Evolutionary conservation across 2,888 invertebrate species (phyloP).

Genomic region (Stomorhina lunata): DNA sequence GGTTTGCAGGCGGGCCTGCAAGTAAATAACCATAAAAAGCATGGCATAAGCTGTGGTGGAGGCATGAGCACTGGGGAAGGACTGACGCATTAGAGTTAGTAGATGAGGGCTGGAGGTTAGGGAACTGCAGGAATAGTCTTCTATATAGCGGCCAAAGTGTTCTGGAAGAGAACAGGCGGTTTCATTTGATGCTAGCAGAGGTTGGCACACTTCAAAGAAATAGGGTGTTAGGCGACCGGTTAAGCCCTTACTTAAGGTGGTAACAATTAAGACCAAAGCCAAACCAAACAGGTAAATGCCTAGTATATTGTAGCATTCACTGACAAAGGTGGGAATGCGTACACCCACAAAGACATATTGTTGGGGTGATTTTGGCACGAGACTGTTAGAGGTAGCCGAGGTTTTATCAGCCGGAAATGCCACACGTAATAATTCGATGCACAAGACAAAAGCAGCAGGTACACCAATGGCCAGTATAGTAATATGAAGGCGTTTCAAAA

Average conservation of each 20-base stretch:
- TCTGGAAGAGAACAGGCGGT: slow-evolving; percentile 52
- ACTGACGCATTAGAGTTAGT: slow-evolving; percentile 70
- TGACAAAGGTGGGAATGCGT: slow-evolving; percentile 73
- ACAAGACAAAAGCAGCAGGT: slow-evolving; percentile 71
- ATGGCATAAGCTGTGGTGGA: slow-evolving; percentile 72
- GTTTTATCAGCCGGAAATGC: slow-evolving; percentile 67
- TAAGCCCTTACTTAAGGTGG: slow-evolving; percentile 66
- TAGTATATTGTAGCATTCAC: slow-evolving; percentile 74
- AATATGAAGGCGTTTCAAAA: slow-evolving; percentile 71
- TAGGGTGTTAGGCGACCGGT: slow-evolving; percentile 73
- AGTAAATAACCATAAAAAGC: slow-evolving; percentile 72
- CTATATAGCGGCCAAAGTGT: slow-evolving; percentile 65
- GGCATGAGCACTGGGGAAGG: slow-evolving; percentile 73
- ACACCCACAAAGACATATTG: slow-evolving; percentile 72
- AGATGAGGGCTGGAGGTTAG: slow-evolving; percentile 70
- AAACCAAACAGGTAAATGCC: slow-evolving; percentile 74
- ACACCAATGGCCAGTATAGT: slow-evolving; percentile 71
- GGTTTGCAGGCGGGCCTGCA: slow-evolving; percentile 71
- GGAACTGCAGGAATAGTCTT: slow-evolving; percentile 70
- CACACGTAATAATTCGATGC: slow-evolving; percentile 73
- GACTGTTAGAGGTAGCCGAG: neutral
- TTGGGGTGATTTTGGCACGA: slow-evolving; percentile 66
- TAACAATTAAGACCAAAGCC: slow-evolving; percentile 69
- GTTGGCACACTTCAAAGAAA: slow-evolving; percentile 74
- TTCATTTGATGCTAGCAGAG: slow-evolving; percentile 57